Evolutionary conservation across 2,797 vertebrate species (phyloP), one percentile per base, ranked within the genome.

Genomic region (Peromyscus eremicus): DNA sequence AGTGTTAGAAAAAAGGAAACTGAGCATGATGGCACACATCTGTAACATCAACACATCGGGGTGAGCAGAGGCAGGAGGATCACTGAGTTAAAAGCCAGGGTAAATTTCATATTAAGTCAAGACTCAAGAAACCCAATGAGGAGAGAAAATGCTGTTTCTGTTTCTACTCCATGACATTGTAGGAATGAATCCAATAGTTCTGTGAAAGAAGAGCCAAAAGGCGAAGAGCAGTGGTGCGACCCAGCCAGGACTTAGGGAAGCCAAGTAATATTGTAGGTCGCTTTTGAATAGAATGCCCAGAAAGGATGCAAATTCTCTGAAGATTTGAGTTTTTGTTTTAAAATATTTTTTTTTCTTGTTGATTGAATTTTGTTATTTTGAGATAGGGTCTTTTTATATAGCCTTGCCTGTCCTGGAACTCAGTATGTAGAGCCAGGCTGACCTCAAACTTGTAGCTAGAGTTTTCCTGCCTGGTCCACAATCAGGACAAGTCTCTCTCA

Each of bases 161-260:
- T 43, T 96, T 96, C 2, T 16, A 86, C 40, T 16, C 13, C 4
- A 23, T 55, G 17, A 29, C 9, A 16, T 13, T 70, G 9, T 70
- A 17, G 60, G 46, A n/a, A 13, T 77, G 32, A 84, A 87, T 17
- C 13, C 21, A 6, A 14, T 57, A 55, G 40, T 57, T 73, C 60
- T 46, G 21, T 81, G 71, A 96, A 80, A 85, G 55, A 92, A n/a
- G 60, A 87, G 76, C 27, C 34, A 89, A 21, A 96, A 66, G 29
- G 6, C 73, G 92, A 17, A 37, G 86, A 73, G n/a, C 40, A 19
- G 49, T 52, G 32, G 62, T 82, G 9, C 27, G 55, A 25, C 32
- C 14, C 29, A 62, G 10, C 32, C 60, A 89, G 32, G 88, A 49
- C 34, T 17, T 85, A 6, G 66, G 60, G 29, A 43, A 64, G 32